Evolutionary conservation across 2,888 invertebrate genomes (phyloP), one percentile per base, ranked within the genome.

Genomic region (Cheilosia soror): DNA sequence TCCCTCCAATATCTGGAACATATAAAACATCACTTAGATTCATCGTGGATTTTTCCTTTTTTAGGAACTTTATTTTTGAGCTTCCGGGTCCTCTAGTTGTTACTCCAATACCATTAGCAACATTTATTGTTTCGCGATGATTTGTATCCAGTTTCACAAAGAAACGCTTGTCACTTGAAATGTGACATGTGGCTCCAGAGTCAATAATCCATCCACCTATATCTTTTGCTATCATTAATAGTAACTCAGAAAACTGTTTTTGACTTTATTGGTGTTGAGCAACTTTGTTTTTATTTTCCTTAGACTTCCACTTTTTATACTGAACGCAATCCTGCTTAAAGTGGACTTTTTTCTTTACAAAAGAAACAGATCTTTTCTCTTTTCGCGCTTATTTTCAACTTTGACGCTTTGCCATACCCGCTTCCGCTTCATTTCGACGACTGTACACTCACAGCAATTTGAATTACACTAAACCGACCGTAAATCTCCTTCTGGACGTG

Each of bases 271-370:
- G n/a, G n/a, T n/a, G n/a, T n/a, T n/a, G n/a, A n/a, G n/a, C n/a
- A n/a, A n/a, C n/a, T n/a, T n/a, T n/a, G n/a, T n/a, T n/a, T n/a
- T n/a, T n/a, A n/a, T n/a, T n/a, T n/a, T n/a, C n/a, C n/a, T n/a
- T n/a, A n/a, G n/a, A n/a, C 20, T 49, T 49, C 49, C 49, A 49
- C 49, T 49, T 49, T 49, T 49, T 49, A 20, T 49, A 49, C 49
- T 49, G 49, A 20, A 49, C 49, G 49, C 49, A 49, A 49, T 49
- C 49, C 49, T 20, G 9, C 49, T 49, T 49, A 20, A 49, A 20
- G 25, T 20, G n/a, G 49, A 49, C 20, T 1, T 20, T 4, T 49
- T 42, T 42, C 42, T 49, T 49, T 49, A 1, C 49, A 49, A 20
- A 49, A 49, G 25, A 20, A 49, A 9, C 20, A 49, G 0, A 3